phyloP scores from a whole-genome alignment of 2,888 invertebrate genomes.

The Thecophora atra region DNA sequence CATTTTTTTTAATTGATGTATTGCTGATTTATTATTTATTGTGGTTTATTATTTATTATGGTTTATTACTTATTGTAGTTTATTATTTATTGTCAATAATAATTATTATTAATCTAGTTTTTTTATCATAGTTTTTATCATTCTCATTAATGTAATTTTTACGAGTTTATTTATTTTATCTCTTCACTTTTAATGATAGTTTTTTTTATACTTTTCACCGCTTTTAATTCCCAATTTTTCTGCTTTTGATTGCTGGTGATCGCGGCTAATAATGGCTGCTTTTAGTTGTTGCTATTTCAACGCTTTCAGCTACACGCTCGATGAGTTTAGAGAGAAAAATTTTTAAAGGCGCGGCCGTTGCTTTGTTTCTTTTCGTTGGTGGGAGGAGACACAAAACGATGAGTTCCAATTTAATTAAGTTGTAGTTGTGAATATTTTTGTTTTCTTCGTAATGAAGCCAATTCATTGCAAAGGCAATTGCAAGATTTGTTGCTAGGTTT shows the following conservation, averaged over 20 bases:
- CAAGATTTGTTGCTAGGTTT: background rate
- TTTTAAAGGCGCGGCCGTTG: constrained; percentile 9
- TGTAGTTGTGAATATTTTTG: constrained; percentile 54
- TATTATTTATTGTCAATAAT: no score
- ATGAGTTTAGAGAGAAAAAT: background rate
- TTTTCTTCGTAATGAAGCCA: constrained; percentile 50
- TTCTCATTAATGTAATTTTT: no score
- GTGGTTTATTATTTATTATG: no score
- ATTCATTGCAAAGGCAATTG: constrained; percentile 15
- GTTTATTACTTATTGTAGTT: no score
- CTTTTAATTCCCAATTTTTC: background rate
- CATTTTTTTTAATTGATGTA: constrained; percentile 24
- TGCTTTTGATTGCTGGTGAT: background rate
- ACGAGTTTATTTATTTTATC: constrained; percentile 13
- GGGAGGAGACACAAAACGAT: constrained; percentile 33
- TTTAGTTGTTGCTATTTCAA: constrained; percentile 29
- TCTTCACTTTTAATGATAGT: background rate
- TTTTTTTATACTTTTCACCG: background rate
- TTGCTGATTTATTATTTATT: background rate
- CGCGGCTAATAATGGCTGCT: background rate
- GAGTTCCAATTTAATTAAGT: constrained; percentile 56
- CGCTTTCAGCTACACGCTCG: no score
- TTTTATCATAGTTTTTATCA: background rate
- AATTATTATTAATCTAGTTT: background rate
- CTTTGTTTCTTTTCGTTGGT: constrained; percentile 21